Base-by-base conservation (phyloP, 2,797 vertebrate genomes). In the Artibeus lituratus region DNA sequence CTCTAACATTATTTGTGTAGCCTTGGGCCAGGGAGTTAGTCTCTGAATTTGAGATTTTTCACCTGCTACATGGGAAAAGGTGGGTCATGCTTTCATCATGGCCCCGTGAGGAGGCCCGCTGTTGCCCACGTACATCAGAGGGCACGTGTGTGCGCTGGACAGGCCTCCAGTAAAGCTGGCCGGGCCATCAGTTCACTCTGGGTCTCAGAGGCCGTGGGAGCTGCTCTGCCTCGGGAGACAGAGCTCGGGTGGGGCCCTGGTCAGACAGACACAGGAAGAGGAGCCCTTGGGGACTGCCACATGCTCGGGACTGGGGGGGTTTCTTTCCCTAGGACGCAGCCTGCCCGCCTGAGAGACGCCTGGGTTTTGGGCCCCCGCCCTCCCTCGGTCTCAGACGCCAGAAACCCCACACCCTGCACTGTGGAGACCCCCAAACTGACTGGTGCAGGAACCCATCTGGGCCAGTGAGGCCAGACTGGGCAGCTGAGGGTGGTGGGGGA, bases 21-120 rank as follows among this genome's bases (percentile, higher is more conserved):
- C 59, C 53, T 65, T 67, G 65, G 57, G 53, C 74, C 92, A 89
- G 72, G 39, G 51, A 57, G 32, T 73, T 8, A n/a, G 51, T 84
- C 55, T 69, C 92, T 84, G 73, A 80, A 44, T 67, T 83, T 65
- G 19, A 81, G 69, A 57, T 92, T 87, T 69, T 77, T 69, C 26
- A n/a, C 74, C 51, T 89, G 76, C 57, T 76, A 92, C 65, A 39
- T 16, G 73, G 22, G 55, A 49, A 35, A 49, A 14, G 32, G 59
- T 11, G 2, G 37, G 55, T 3, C 14, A 11, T 0, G 35, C 37
- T 94, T 69, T 72, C 65, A 67, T 80, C 39, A 3, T 0, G 18
- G 57, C 37, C 32, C 76, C 15, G n/a, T 2, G 62, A n/a, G 7
- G 29, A 82, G 32, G 29, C 29, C 39, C 62, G 35, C 26, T 39